Base-by-base conservation (phyloP, 2,113 vertebrate genomes). In the Grus americana region DNA sequence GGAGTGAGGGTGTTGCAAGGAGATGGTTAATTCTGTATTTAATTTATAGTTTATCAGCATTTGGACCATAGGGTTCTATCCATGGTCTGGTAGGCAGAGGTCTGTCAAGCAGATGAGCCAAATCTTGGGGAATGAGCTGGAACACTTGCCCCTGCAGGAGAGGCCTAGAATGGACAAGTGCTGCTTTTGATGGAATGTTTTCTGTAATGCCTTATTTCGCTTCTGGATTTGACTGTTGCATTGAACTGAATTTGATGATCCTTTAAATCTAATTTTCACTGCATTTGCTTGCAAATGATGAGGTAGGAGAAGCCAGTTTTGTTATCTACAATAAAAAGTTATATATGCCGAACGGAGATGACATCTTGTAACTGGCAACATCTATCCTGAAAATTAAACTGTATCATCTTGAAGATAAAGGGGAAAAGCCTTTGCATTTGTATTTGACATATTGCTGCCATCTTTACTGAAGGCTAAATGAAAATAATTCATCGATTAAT, bases 331-430 rank as follows among this genome's bases (percentile, higher is more conserved):
- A 3, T 59, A 54, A 34, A 20, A 78, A 63, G 63, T 76, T 21
- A 26, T 23, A 15, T 40, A 16, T 34, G 55, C 84, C 61, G 85
- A 93, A 63, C 1, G 8, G 63, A 80, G 42, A 50, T 63, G 72
- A 30, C 15, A 40, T 90, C 66, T 62, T 93, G 36, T 50, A 72
- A 47, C 57, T 46, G 80, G 50, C 71, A 79, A 9, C 18, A 22
- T 91, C 70, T 94, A 38, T 71, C 74, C 75, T 87, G 63, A 87
- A 91, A 92, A 79, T 93, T 85, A 75, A 96, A 80, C 49, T 68
- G 1, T 8, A 36, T 34, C 50, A 57, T 75, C 34, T 93, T 63
- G 34, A 42, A 61, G 34, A 85, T 87, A 80, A 38, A 83, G 44
- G 40, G 14, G 27, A 15, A 63, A 44, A 54, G 17, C 36, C 62